Base-by-base conservation (phyloP, 1,140 invertebrate genomes). In the Manduca sexta region DNA sequence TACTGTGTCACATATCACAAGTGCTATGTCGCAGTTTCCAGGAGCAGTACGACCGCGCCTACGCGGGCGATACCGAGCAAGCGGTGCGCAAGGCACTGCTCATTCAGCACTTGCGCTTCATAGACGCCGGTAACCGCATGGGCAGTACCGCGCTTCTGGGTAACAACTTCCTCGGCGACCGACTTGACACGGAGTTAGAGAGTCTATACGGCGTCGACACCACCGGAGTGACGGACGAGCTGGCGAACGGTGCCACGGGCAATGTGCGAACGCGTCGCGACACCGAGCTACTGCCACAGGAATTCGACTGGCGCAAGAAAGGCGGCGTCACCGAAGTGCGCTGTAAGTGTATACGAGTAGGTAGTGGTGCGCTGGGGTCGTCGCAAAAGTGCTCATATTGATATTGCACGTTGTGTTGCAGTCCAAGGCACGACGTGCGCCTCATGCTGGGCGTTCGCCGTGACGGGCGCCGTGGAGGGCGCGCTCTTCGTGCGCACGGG, bases 371-470 rank as follows among this genome's bases (percentile, higher is more conserved):
- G 13, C 38, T 38, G 38, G 14, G 15, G 11, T 40, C 14, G 14
- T 1, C 15, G 13, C 8, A 18, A 1, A 1, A 5, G 33, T 35
- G n/a, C 15, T 18, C 2, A 11, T 17, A n/a, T 5, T 5, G 33
- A 35, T n/a, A n/a, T 35, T n/a, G n/a, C n/a, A n/a, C n/a, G n/a
- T 35, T 35, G 33, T 2, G 15, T 11, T 15, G 8, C 73, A 92
- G 95, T 98, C 90, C 96, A 98, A 88, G 43, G 43, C 31, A 96
- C 94, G n/a, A n/a, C n/a, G 44, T 99, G 97, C 87, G 97, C 97
- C 2, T 97, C 95, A 7, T 99, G 97, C 72, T 98, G 97, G 97
- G 95, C 93, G 69, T 98, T 98, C 87, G 97, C 96, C 31, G 97
- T 97, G 0, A 93, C 95, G 51, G 97, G 97, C 12, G 90, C 96